A percentile compares a stretch with the other conserved stretches of the same genome.
Conservation (phyloP, 2,113 vertebrate genomes). For the Silurus meridionalis region DNA sequence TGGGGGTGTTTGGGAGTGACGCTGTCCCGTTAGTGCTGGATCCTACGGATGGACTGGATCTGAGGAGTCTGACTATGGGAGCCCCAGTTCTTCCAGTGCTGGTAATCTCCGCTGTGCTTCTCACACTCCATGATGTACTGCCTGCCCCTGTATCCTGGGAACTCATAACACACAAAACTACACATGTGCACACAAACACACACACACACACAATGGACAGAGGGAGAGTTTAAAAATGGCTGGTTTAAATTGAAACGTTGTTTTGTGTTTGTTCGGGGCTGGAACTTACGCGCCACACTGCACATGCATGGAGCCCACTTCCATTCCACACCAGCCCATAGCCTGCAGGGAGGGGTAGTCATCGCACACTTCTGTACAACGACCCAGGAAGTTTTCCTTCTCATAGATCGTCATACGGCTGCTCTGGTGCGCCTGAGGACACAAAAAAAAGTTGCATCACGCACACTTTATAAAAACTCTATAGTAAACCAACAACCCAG, state of each 20-base stretch:
- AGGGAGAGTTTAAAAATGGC: neutral
- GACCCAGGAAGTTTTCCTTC: slow-evolving; percentile 79
- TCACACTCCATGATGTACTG: slow-evolving; percentile 84
- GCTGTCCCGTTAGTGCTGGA: slow-evolving; percentile 72
- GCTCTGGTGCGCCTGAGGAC: slow-evolving; percentile 73
- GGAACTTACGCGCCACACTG: slow-evolving; percentile 79
- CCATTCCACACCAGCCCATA: slow-evolving; percentile 77
- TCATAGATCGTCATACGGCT: slow-evolving; percentile 79
- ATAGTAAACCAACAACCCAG: neutral
- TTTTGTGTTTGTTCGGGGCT: neutral
- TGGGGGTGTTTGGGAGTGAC: slow-evolving; percentile 43
- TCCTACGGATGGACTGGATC: slow-evolving; percentile 80
- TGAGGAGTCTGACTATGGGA: slow-evolving; percentile 80
- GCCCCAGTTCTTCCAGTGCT: slow-evolving; percentile 80
- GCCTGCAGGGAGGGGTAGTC: slow-evolving; percentile 81
- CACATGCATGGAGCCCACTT: slow-evolving; percentile 81
- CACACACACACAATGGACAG: neutral
- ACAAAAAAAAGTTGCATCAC: neutral
- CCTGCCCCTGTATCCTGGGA: slow-evolving; percentile 77
- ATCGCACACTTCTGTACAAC: slow-evolving; percentile 72
- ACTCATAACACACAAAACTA: slow-evolving; percentile 81
- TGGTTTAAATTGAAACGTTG: neutral
- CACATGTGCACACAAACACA: neutral
- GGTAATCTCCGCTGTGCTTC: slow-evolving; percentile 78
- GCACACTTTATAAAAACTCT: neutral